phyloP scores from a whole-genome alignment of 2,797 vertebrate genomes.

The Gobio occitaniae region DNA sequence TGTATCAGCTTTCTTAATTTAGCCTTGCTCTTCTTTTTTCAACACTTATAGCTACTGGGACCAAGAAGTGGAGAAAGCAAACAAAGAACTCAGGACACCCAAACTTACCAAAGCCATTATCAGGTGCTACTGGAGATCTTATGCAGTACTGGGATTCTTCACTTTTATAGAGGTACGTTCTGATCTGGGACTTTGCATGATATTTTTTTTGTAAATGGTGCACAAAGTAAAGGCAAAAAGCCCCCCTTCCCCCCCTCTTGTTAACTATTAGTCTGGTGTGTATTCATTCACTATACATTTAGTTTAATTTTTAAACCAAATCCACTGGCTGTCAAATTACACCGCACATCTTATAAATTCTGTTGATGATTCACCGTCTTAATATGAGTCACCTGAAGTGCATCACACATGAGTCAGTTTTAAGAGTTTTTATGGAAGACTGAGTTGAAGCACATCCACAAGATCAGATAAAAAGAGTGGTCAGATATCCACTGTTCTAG shows the following conservation, averaged over 20 bases:
- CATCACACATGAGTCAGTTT: not conserved
- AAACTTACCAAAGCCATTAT: constrained; percentile 87
- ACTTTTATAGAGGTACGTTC: constrained; percentile 86
- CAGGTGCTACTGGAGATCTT: constrained; percentile 90
- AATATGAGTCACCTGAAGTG: not conserved
- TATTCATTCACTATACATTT: not conserved
- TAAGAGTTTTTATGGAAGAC: not conserved
- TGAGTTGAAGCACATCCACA: not conserved
- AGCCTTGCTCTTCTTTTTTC: not conserved
- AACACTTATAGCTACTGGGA: constrained; percentile 85
- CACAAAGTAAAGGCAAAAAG: not conserved
- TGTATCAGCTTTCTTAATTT: not conserved
- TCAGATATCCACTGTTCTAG: not conserved
- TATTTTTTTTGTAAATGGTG: not conserved
- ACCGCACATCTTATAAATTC: not conserved
- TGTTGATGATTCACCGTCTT: constrained; percentile 30
- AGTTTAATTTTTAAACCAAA: constrained; percentile 11
- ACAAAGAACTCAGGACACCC: constrained; percentile 80
- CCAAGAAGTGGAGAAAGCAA: constrained; percentile 81
- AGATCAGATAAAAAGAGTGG: not conserved
- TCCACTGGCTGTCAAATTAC: not conserved
- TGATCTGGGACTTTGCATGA: not conserved
- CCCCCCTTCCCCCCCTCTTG: not conserved
- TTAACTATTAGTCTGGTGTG: not conserved
- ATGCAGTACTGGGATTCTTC: constrained; percentile 86